Percentiles rank a stretch among this genome's conserved stretches.
Conservation (phyloP, 2,888 invertebrate genomes). For the Resseliella maxima region DNA sequence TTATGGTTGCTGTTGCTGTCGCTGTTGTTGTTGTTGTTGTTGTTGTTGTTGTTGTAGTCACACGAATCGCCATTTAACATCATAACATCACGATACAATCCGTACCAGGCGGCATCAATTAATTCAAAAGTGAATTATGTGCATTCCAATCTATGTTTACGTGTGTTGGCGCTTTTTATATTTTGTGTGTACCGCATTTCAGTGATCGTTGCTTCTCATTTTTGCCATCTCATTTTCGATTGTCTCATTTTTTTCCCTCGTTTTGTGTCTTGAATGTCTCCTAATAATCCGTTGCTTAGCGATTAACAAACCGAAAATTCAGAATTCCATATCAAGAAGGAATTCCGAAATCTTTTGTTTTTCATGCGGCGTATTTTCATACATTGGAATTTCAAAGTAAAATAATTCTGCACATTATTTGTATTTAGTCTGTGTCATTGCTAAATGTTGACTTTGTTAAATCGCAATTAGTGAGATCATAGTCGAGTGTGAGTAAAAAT, state of each 20-base stretch:
- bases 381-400: not conserved
- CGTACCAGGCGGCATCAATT: slow-evolving; percentile 53
- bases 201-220: not conserved
- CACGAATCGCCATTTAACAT: slow-evolving; percentile 53
- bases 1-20: not conserved
- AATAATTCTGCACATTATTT: not conserved
- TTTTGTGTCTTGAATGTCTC: not conserved
- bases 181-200: slow-evolving; percentile 18
- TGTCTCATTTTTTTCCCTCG: not conserved
- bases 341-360: not conserved
- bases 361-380: not conserved
- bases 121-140: slow-evolving; percentile 53
- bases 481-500: not conserved
- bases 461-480: slow-evolving; percentile 19
- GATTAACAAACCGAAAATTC: not conserved
- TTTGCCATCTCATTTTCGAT: slow-evolving; percentile 3
- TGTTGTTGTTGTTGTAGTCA: not conserved
- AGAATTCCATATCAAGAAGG: not conserved
- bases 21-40: not conserved
- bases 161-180: slow-evolving; percentile 32
- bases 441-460: not conserved
- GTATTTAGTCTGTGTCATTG: not conserved
- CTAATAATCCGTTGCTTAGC: not conserved
- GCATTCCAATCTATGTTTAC: slow-evolving; percentile 45
- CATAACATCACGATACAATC: slow-evolving; percentile 51